Conservation (phyloP, 2,888 invertebrate genomes). For the Drosophila nr. perissopoda region DNA sequence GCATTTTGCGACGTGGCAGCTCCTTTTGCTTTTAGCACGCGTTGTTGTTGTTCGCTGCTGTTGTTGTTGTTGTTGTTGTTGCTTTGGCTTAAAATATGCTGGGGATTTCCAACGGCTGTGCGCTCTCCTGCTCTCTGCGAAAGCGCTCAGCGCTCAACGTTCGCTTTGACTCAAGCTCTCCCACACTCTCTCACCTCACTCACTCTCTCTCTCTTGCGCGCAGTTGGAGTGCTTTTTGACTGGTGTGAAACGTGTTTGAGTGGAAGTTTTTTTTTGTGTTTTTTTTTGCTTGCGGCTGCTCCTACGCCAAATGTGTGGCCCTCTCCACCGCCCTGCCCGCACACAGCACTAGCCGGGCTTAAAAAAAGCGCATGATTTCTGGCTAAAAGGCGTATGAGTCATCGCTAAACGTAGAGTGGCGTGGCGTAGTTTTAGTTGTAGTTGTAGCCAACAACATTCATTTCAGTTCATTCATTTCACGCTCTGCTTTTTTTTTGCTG, state of each 20-base stretch:
- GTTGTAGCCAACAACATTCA: conserved; percentile 44
- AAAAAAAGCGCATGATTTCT: conserved; percentile 69
- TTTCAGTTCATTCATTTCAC: conserved; percentile 65
- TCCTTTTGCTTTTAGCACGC: conserved; percentile 35
- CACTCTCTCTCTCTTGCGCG: conserved; percentile 1
- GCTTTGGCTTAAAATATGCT: conserved; percentile 46
- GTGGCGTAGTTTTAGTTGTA: conserved; percentile 38
- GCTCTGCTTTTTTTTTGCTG: conserved; percentile 27
- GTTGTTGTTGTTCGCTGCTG: conserved; percentile 22
- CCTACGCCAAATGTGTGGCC: conserved; percentile 9
- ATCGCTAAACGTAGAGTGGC: conserved; percentile 47
- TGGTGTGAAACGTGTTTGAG: conserved; percentile 42
- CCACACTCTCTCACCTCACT: conserved; percentile 6
- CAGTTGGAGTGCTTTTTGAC: conserved; percentile 37
- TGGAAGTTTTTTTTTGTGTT: conserved; percentile 3
- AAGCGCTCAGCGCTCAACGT: neutral
- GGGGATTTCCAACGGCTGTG: conserved; percentile 66
- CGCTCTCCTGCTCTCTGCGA: conserved; percentile 8
- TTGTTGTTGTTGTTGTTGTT: conserved; percentile 27
- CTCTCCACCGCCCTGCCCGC: neutral
- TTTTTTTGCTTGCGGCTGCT: conserved; percentile 15
- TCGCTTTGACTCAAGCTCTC: conserved; percentile 7
- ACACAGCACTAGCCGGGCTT: conserved; percentile 46
- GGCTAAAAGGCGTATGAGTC: conserved; percentile 72
- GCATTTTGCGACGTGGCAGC: conserved; percentile 24